Evolutionary conservation across 1,140 invertebrate genomes (phyloP).

Genomic region (Agrilus planipennis): DNA sequence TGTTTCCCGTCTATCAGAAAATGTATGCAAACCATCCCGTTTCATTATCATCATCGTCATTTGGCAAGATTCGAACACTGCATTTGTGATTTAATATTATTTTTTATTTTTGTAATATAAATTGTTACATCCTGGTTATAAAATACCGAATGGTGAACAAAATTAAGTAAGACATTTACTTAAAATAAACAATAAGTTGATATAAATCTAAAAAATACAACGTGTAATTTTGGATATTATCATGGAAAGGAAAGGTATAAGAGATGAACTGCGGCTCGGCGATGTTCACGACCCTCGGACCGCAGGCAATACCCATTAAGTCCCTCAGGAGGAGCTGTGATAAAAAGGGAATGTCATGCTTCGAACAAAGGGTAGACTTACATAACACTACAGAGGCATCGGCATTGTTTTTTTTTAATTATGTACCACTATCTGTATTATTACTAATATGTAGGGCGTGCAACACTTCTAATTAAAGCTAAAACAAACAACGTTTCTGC

Average conservation of each 20-base stretch:
- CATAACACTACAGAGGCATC: constrained; percentile 16
- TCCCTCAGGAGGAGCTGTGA: constrained; percentile 26
- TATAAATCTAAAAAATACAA: constrained; percentile 20
- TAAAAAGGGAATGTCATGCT: constrained; percentile 27
- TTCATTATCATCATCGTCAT: too few species aligned
- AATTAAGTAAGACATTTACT: constrained; percentile 7
- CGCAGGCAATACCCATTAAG: constrained; percentile 15
- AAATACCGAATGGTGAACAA: too few species aligned
- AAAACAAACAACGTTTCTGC: background rate
- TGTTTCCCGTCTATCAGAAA: too few species aligned
- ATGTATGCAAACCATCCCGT: too few species aligned
- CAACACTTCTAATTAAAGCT: constrained; percentile 11
- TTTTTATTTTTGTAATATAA: too few species aligned
- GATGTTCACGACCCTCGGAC: constrained; percentile 14
- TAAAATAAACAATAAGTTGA: constrained; percentile 19
- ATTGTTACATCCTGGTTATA: too few species aligned
- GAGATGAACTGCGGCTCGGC: constrained; percentile 18
- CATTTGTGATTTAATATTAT: too few species aligned
- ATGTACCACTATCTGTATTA: too few species aligned
- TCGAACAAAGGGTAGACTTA: constrained; percentile 14
- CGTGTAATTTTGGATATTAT: constrained; percentile 18
- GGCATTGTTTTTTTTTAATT: constrained; percentile 18
- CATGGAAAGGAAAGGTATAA: constrained; percentile 19
- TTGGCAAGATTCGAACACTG: too few species aligned
- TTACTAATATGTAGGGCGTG: constrained; percentile 12